Evolutionary conservation across 2,888 invertebrate species (phyloP).

Genomic region (Eupelmus urozonus): DNA sequence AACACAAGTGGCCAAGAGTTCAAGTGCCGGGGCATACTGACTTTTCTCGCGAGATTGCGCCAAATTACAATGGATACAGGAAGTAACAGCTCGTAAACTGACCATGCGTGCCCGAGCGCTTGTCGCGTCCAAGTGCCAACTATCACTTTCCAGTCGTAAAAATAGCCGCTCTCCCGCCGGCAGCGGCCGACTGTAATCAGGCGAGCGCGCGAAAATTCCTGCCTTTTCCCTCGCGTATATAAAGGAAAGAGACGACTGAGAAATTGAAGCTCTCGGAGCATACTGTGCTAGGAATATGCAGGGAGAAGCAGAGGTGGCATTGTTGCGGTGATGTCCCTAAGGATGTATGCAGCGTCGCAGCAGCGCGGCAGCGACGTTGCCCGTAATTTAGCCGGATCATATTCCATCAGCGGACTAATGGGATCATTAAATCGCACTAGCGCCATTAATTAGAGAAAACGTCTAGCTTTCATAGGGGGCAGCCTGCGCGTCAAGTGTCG

Average conservation of each 20-base stretch:
- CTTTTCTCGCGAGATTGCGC: no score
- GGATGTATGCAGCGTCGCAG: slow-evolving; percentile 25
- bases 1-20: background rate
- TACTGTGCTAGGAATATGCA: background rate
- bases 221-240: no score
- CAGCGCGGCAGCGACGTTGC: no score
- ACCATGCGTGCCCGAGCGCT: background rate
- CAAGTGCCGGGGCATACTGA: no score
- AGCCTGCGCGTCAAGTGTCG: background rate
- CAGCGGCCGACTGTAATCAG: background rate
- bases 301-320: background rate
- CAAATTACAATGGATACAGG: background rate
- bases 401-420: slow-evolving; percentile 57
- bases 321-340: slow-evolving; percentile 21
- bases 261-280: background rate
- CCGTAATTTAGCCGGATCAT: slow-evolving; percentile 51
- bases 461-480: slow-evolving; percentile 38
- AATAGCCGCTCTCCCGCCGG: background rate
- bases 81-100: slow-evolving; percentile 15
- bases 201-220: no score
- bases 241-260: background rate
- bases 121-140: no score
- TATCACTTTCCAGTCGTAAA: background rate
- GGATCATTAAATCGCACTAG: slow-evolving; percentile 51
- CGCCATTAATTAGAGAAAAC: slow-evolving; percentile 57